Base-by-base conservation (phyloP, 2,113 vertebrate species). In the Vulpes lagopus region DNA sequence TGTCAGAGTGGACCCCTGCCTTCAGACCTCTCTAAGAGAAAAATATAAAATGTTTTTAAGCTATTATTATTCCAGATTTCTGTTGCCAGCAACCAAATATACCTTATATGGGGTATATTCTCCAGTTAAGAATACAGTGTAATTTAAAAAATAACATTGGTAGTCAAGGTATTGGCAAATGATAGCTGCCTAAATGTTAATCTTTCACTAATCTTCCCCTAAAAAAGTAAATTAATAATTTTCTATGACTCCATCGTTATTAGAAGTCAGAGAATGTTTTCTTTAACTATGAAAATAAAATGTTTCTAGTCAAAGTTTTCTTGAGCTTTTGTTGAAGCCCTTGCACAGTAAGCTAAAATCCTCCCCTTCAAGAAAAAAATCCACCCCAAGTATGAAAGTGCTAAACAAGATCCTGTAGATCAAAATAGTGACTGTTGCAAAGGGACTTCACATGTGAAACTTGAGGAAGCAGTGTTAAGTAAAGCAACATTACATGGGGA, bases 321-420 rank as follows among this genome's bases (percentile, higher is more conserved):
- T 90, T 92, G 15, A 53, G 16, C 7, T 84, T 60, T 30, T 95
- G 10, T 5, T 55, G 51, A 88, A 80, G 6, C 0, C 2, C 73
- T 64, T 90, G 12, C 38, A 62, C 17, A 82, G 23, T 59, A 89
- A 95, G 32, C 9, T 60, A 53, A 93, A 95, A 83, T 94, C 23
- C 90, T 35, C n/a, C 12, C 74, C 17, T 43, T 84, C 23, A 67
- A 81, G 25, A 64, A 49, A 90, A 90, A 83, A 81, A 8, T 88
- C 3, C 12, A 62, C 19, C 2, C 2, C 4, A 32, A 59, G 19
- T 82, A 23, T 94, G 27, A 95, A 87, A 10, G 51, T 76, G 2
- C 20, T 85, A 22, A 67, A 86, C n/a, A 57, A 25, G 64, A 91
- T 85, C 32, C n/a, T 78, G 8, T 30, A 78, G 32, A 8, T 69